Percentiles rank a stretch among this genome's conserved stretches.
These are phyloP conservation scores for Bubalus kerabau DNA, from an alignment of 2,113 vertebrate genomes.

Conservation along the genomic window DNA sequence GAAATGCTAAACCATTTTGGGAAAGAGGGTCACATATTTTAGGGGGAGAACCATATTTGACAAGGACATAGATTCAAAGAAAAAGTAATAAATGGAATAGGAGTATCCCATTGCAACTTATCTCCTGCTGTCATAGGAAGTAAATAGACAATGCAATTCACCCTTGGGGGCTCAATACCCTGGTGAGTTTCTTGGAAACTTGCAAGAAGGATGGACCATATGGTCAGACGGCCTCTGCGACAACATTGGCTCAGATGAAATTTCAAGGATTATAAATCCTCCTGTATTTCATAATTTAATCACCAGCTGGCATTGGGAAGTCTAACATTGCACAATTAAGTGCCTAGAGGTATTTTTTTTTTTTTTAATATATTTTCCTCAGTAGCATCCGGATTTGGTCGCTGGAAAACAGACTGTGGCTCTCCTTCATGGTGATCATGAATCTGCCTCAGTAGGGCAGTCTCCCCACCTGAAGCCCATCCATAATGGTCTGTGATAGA, in stretches of 20 bases:
- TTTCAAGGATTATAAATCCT: slow-evolving; percentile 70
- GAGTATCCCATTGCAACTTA: not conserved
- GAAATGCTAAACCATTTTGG: slow-evolving; percentile 31
- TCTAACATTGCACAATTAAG: slow-evolving; percentile 60
- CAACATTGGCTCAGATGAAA: slow-evolving; percentile 43
- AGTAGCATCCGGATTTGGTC: slow-evolving; percentile 45
- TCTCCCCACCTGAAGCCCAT: not conserved
- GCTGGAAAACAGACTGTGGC: slow-evolving; percentile 45
- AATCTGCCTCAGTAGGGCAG: slow-evolving; percentile 26
- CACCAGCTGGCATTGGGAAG: slow-evolving; percentile 64
- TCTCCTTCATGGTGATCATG: slow-evolving; percentile 30
- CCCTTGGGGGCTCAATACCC: not conserved
- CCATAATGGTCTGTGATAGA: slow-evolving; percentile 17
- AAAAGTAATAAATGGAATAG: slow-evolving; percentile 11
- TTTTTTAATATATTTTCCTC: slow-evolving; percentile 16
- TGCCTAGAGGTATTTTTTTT: not conserved
- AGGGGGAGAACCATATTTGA: not conserved
- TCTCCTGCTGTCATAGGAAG: slow-evolving; percentile 33
- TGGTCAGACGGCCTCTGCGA: slow-evolving; percentile 50
- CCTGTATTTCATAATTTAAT: slow-evolving; percentile 64
- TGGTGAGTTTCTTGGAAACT: slow-evolving; percentile 37
- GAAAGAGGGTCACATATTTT: slow-evolving; percentile 16
- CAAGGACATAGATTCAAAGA: slow-evolving; percentile 2
- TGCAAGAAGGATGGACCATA: slow-evolving; percentile 36
- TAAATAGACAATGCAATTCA: slow-evolving; percentile 54